Evolutionary conservation across 2,113 vertebrate species (phyloP), one percentile per base, ranked within the genome.

Genomic region (Tenrec ecaudatus): DNA sequence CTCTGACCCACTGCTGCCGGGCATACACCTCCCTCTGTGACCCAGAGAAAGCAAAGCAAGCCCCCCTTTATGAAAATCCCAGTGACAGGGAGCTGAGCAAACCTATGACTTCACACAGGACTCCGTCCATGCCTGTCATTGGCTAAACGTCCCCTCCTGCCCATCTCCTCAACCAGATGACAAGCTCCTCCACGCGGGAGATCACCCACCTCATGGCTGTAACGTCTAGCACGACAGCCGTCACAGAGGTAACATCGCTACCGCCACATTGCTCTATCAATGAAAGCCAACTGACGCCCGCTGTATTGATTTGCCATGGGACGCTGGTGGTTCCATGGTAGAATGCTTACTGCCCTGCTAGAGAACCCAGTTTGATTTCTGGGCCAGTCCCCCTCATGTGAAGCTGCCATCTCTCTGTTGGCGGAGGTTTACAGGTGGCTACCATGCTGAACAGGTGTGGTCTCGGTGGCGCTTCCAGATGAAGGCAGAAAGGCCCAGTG

Each of bases 41-140:
- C 62, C 77, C 29, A 64, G 31, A 82, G 62, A 92, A 79, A 66
- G 23, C 93, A 95, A 88, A 40, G 57, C 25, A 80, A 96, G 43
- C 3, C 29, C 12, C 82, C 80, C 53, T 81, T 88, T 58, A 82
- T 25, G 36, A 77, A 84, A 80, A 60, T 4, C 77, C 22, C 71
- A n/a, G 31, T 5, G 64, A 58, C 22, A 68, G 9, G n/a, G 60
- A 82, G 58, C n/a, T 68, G 38, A 82, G 73, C 43, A 91, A 68
- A 43, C 36, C 77, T 77, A 22, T 4, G 23, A 23, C 77, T 80
- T 81, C 82, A 88, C n/a, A 68, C 47, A 71, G 5, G 15, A 25
- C 12, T 91, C 31, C 57, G 5, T n/a, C 73, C 38, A 27, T 69
- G 83, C 33, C 33, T 36, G 1, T 11, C 23, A 29, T 27, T 27